phyloP scores from a whole-genome alignment of 2,113 vertebrate genomes.

The Chamaea fasciata region DNA sequence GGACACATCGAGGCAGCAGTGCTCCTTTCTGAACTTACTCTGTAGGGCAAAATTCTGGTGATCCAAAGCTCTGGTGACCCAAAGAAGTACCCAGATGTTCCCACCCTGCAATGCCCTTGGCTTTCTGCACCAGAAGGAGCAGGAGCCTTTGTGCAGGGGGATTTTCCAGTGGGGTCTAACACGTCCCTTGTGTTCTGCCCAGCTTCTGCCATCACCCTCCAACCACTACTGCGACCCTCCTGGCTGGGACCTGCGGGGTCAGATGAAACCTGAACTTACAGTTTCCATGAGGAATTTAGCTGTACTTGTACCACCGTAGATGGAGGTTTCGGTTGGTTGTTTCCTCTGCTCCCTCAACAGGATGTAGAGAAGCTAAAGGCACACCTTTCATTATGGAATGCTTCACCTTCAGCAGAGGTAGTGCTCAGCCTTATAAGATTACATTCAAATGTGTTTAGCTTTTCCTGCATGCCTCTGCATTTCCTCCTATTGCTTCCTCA shows the following conservation, averaged over 20 bases:
- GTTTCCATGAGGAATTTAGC: background rate
- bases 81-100: background rate
- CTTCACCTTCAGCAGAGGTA: background rate
- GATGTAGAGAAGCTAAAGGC: background rate
- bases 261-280: background rate
- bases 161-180: background rate
- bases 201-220: background rate
- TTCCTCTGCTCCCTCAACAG: background rate
- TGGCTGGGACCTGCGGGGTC: background rate
- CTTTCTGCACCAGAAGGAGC: background rate
- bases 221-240: background rate
- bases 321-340: background rate
- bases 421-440: conserved; percentile 23
- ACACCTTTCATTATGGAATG: background rate
- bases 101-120: background rate
- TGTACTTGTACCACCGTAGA: background rate
- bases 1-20: background rate
- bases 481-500: conserved; percentile 10
- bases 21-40: background rate
- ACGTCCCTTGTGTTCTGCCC: background rate
- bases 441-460: conserved; percentile 29
- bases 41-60: background rate
- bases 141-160: background rate
- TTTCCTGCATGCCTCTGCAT: background rate
- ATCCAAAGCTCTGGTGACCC: background rate